A percentile compares a stretch with the other conserved stretches of the same genome.
Evolutionary conservation across 1,140 invertebrate genomes (phyloP).

Genomic region (Chelonus insularis): DNA sequence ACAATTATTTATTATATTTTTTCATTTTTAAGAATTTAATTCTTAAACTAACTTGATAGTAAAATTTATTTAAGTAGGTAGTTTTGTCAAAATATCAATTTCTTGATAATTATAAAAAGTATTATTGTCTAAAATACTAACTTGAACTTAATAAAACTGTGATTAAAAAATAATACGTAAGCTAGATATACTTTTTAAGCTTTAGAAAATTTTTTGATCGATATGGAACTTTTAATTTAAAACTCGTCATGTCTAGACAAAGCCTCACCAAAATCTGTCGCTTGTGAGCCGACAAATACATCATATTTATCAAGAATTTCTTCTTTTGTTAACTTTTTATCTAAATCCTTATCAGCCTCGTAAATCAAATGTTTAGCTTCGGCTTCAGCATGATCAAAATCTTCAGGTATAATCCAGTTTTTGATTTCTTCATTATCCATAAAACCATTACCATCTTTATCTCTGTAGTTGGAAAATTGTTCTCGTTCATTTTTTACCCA

Average conservation of each 20-base stretch:
- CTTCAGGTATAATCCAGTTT: constrained; percentile 93
- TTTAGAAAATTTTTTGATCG: too few relatives aligned
- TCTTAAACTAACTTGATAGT: too few relatives aligned
- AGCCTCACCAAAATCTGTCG: constrained; percentile 97
- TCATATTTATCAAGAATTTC: constrained; percentile 97
- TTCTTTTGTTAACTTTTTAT: constrained; percentile 86
- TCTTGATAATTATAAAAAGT: too few relatives aligned
- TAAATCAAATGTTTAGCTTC: constrained; percentile 95
- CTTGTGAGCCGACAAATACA: constrained; percentile 97
- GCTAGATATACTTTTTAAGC: too few relatives aligned
- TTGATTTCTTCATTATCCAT: constrained; percentile 86
- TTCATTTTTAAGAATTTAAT: too few relatives aligned
- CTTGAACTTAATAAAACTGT: too few relatives aligned
- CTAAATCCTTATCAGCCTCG: constrained; percentile 88
- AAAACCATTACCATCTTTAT: constrained; percentile 86
- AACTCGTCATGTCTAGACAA: constrained; percentile 93
- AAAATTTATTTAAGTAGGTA: too few relatives aligned
- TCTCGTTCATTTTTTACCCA: constrained; percentile 95
- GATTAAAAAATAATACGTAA: too few relatives aligned
- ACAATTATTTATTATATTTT: too few relatives aligned
- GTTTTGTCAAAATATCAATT: too few relatives aligned
- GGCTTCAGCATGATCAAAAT: constrained; percentile 95
- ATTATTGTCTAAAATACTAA: too few relatives aligned
- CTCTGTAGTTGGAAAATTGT: constrained; percentile 82
- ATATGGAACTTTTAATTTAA: too few relatives aligned